Conservation (phyloP, 1,140 invertebrate genomes). For the Drosophila serrata region DNA sequence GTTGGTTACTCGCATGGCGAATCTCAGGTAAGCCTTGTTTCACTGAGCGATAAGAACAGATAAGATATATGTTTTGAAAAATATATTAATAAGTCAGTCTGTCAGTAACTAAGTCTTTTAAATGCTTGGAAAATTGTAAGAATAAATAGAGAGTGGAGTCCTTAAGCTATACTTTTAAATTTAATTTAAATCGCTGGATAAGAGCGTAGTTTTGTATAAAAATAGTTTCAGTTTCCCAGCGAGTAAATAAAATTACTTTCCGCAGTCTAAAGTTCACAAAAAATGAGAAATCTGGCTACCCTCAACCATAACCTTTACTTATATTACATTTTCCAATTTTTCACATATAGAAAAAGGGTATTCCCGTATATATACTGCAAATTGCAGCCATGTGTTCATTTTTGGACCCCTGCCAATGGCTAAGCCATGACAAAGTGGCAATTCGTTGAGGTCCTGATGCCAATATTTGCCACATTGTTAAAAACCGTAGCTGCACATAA, state of each 20-base stretch:
- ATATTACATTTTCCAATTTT: neutral
- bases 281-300: neutral
- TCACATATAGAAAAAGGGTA: neutral
- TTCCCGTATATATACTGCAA: neutral
- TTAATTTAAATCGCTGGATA: neutral
- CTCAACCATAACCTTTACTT: neutral
- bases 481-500: conserved; percentile 34
- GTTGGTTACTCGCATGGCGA: neutral
- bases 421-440: conserved; percentile 27
- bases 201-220: neutral
- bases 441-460: conserved; percentile 15
- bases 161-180: neutral
- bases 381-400: neutral
- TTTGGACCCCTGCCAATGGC: conserved; percentile 20
- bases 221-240: neutral
- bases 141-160: too few relatives aligned
- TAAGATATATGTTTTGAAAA: neutral
- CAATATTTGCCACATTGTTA: conserved; percentile 68
- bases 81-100: neutral
- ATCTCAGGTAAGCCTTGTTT: neutral
- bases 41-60: neutral
- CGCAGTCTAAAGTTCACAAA: neutral
- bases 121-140: neutral
- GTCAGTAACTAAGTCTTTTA: neutral
- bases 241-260: neutral